Evolutionary conservation across 2,888 invertebrate species (phyloP).

Genomic region (Rhagonycha lutea): DNA sequence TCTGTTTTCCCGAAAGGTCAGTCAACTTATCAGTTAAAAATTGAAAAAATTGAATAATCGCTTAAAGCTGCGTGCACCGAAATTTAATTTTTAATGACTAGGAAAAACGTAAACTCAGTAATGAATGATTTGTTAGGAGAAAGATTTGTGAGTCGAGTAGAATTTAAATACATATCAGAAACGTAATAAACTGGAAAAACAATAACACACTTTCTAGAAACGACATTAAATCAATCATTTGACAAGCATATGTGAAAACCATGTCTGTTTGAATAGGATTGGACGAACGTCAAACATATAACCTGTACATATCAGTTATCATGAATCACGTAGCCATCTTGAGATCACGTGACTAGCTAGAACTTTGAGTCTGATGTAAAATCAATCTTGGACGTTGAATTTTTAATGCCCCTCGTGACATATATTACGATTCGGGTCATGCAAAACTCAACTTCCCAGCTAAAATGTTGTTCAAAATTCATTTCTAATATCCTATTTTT

Average conservation of each 20-base stretch:
- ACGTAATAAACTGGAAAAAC: constrained; percentile 10
- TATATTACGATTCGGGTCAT: constrained; percentile 34
- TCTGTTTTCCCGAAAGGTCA: too few relatives aligned
- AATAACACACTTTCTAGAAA: constrained; percentile 13
- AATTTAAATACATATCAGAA: constrained; percentile 4
- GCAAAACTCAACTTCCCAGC: constrained; percentile 13
- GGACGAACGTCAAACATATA: constrained; percentile 32
- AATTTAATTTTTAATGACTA: too few relatives aligned
- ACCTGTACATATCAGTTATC: constrained; percentile 32
- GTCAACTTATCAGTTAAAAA: too few relatives aligned
- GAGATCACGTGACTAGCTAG: constrained; percentile 31
- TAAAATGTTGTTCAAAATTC: not conserved
- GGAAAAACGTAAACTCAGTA: not conserved
- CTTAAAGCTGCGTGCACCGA: too few relatives aligned
- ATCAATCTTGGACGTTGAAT: constrained; percentile 43
- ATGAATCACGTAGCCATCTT: constrained; percentile 39
- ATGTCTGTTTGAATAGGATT: constrained; percentile 32
- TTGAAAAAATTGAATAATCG: too few relatives aligned
- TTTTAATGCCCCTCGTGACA: constrained; percentile 40
- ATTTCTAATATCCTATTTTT: not conserved
- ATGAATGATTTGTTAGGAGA: not conserved
- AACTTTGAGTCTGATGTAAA: constrained; percentile 39
- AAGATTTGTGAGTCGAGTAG: not conserved
- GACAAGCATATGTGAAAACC: constrained; percentile 30
- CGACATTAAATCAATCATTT: constrained; percentile 24